Evolutionary conservation across 2,797 vertebrate species (phyloP).

Genomic region (Ambastaia sidthimunki): DNA sequence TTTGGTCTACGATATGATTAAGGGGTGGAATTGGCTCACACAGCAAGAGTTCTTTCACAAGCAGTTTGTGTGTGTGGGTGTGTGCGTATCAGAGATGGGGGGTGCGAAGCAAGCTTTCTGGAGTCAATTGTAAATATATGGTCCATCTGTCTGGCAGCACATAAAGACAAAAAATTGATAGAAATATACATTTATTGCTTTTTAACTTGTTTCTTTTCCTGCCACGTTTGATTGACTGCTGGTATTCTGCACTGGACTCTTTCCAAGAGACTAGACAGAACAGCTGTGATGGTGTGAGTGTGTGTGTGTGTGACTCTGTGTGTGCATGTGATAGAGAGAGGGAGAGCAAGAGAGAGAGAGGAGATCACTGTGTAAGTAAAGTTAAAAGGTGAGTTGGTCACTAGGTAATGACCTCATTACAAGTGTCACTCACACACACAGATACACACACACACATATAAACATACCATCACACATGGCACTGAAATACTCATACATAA

Average conservation of each 20-base stretch:
- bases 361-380: constrained; percentile 22
- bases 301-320: neutral
- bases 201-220: constrained; percentile 2
- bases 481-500: neutral
- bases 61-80: constrained; percentile 25
- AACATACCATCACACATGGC: constrained; percentile 29
- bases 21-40: constrained; percentile 44
- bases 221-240: constrained; percentile 32
- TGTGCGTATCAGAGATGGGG: neutral
- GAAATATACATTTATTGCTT: neutral
- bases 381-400: constrained; percentile 49
- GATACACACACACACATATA: constrained; percentile 19
- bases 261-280: constrained; percentile 19
- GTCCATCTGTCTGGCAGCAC: constrained; percentile 10
- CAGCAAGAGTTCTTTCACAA: constrained; percentile 28
- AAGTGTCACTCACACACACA: constrained; percentile 35
- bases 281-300: constrained; percentile 11
- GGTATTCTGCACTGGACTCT: constrained; percentile 24
- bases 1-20: constrained; percentile 55
- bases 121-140: constrained; percentile 35
- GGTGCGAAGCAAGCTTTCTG: constrained; percentile 13
- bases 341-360: neutral
- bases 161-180: neutral
- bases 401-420: constrained; percentile 68
- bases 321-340: neutral